These are phyloP conservation scores for Eufriesea mexicana DNA, from an alignment of 1,140 invertebrate species.

Conservation along the genomic window DNA sequence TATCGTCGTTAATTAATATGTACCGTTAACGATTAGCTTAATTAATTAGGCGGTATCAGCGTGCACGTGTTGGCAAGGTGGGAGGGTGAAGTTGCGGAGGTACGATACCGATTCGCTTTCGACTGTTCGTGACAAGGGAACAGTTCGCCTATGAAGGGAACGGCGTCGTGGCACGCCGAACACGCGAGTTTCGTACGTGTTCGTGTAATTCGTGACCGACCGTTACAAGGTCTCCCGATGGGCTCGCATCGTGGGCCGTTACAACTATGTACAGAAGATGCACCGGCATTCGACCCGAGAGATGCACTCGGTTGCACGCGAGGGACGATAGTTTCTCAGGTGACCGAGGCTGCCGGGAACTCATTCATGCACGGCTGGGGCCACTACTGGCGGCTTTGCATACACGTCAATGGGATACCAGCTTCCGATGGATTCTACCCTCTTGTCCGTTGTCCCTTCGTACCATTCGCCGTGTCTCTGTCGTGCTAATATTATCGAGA, in stretches of 20 bases:
- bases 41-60: too few relatives aligned
- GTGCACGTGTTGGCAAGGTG: too few relatives aligned
- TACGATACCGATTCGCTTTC: neutral
- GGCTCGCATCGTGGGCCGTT: slow-evolving; percentile 57
- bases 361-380: slow-evolving; percentile 70
- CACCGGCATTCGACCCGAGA: slow-evolving; percentile 58
- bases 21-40: too few relatives aligned
- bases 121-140: neutral
- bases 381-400: slow-evolving; percentile 63
- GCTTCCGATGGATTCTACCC: slow-evolving; percentile 58
- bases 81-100: neutral
- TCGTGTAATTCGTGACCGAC: slow-evolving; percentile 62
- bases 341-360: slow-evolving; percentile 64
- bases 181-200: slow-evolving; percentile 40
- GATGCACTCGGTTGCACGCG: slow-evolving; percentile 56
- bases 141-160: neutral
- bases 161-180: neutral
- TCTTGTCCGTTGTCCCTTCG: slow-evolving; percentile 23
- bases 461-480: neutral
- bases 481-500: too few relatives aligned
- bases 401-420: slow-evolving; percentile 72
- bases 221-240: slow-evolving; percentile 65
- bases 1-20: too few relatives aligned
- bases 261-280: slow-evolving; percentile 61
- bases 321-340: slow-evolving; percentile 70